These are phyloP conservation scores for Dicentrarchus labrax DNA, from an alignment of 2,113 vertebrate species.

Conservation along the genomic window DNA sequence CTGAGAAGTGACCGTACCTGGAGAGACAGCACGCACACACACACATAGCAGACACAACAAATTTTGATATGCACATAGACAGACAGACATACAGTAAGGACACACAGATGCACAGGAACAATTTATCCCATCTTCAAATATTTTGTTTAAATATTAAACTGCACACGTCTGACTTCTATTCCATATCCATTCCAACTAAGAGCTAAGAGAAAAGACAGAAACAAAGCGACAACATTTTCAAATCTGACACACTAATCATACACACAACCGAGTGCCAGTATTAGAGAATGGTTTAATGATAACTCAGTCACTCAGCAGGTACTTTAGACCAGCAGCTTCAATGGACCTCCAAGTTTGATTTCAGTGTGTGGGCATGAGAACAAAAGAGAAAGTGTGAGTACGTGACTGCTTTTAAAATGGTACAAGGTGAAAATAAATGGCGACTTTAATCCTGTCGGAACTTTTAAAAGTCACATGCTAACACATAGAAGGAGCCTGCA, in stretches of 20 bases:
- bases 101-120: conserved; percentile 13
- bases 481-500: conserved; percentile 2
- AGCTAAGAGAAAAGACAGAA: conserved; percentile 20
- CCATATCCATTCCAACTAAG: conserved; percentile 1
- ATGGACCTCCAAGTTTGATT: neutral
- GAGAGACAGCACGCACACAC: conserved; percentile 35
- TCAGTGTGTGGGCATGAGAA: conserved; percentile 1
- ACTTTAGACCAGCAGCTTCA: neutral
- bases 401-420: neutral
- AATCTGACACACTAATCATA: conserved; percentile 9
- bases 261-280: conserved; percentile 25
- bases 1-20: conserved; percentile 99
- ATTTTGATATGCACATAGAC: neutral
- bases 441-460: neutral
- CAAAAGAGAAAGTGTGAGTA: neutral
- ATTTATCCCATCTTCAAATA: conserved; percentile 1
- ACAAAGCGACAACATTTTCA: conserved; percentile 29
- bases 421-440: conserved; percentile 34
- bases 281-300: conserved; percentile 39
- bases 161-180: conserved; percentile 26
- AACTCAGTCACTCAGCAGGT: conserved; percentile 3
- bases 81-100: conserved; percentile 2
- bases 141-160: conserved; percentile 6
- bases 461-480: neutral
- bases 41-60: conserved; percentile 44